Conservation (phyloP, 2,113 vertebrate species). For the Pica pica region DNA sequence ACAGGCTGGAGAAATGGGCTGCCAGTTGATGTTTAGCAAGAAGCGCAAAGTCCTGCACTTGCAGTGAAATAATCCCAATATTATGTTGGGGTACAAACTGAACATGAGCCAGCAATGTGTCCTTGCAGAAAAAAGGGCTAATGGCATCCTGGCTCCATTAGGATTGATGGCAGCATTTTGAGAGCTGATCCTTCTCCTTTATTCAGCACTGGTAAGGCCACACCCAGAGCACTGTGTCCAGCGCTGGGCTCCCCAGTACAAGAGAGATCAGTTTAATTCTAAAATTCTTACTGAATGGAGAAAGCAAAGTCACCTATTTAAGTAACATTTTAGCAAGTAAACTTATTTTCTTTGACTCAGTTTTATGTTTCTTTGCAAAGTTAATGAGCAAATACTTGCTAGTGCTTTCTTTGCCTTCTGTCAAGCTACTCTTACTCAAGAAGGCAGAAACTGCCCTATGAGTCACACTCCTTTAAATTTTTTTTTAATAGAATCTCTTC, state of each 20-base stretch:
- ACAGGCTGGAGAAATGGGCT: neutral
- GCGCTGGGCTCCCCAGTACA: neutral
- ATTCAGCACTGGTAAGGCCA: neutral
- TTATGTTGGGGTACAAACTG: neutral
- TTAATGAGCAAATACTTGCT: neutral
- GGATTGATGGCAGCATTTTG: neutral
- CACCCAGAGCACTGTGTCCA: neutral
- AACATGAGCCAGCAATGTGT: neutral
- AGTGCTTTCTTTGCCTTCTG: neutral
- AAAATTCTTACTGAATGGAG: neutral
- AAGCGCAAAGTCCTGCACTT: neutral
- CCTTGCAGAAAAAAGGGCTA: neutral
- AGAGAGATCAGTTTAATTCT: neutral
- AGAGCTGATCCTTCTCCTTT: neutral
- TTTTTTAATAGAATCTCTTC: neutral
- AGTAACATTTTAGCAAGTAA: neutral
- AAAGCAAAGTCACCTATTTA: neutral
- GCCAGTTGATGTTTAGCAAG: neutral
- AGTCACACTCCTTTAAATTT: neutral
- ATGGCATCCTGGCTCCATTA: neutral
- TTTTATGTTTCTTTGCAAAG: neutral
- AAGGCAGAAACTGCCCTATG: neutral
- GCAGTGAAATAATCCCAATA: neutral
- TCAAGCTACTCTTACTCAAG: neutral
- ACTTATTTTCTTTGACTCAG: neutral